Evolutionary conservation across 1,140 invertebrate species (phyloP), one percentile per base, ranked within the genome.

Genomic region (Platyscapa corneri): DNA sequence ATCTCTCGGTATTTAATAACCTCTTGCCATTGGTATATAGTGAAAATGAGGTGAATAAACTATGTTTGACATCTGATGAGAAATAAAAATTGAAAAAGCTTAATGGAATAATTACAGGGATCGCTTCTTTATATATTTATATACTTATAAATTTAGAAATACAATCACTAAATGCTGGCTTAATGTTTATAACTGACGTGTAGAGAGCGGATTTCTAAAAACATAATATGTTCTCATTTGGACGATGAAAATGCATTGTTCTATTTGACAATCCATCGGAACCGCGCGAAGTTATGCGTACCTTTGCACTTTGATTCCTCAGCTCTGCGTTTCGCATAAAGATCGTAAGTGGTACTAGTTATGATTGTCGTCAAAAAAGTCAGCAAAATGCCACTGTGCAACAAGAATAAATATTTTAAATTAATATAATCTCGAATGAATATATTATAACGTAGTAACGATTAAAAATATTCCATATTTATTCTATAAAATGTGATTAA

Each of bases 11-110:
- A 3, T 67, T 90, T 20, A 94, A 77, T 0, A 94, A 88, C 75
- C 91, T 89, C 60, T 90, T 91, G 6, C 90, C 92, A 84, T 95
- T 95, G 0, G 92, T 92, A 78, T 94, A 93, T 6, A 94, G 32
- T 0, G 94, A 95, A 84, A 94, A 94, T 0, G 91, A 88, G 5
- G 85, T 87, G 16, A 91, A 80, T 18, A 90, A 53, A 8, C 32
- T 53, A 65, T 89, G 84, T 83, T 30, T 83, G 23, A n/a, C 16
- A 34, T 12, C 85, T 83, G 27, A 20, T 27, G 23, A n/a, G n/a
- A 39, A 42, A 42, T 3, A 18, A n/a, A 74, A 42, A 74, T 2
- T 16, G 42, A 27, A 74, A 74, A n/a, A 20, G 3, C n/a, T 74
- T 23, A 74, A 74, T 74, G 2, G 3, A 23, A 60, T 42, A 42